phyloP scores from a whole-genome alignment of 2,797 vertebrate species.

The Amniataba percoides region DNA sequence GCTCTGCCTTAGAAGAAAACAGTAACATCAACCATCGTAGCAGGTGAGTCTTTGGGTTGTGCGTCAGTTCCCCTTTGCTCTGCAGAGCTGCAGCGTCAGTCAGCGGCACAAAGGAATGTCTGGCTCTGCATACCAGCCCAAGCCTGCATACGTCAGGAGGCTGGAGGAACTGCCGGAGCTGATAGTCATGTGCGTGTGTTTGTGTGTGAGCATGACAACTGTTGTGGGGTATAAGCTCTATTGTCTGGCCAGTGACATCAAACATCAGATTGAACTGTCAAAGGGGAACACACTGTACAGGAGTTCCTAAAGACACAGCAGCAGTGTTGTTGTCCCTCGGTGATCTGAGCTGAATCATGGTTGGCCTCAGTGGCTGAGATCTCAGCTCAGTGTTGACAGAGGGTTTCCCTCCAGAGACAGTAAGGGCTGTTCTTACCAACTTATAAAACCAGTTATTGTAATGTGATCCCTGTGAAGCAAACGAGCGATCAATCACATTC shows the following conservation, averaged over 20 bases:
- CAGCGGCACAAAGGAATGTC: constrained; percentile 62
- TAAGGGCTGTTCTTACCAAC: background rate
- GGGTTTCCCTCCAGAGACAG: background rate
- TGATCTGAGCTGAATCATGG: background rate
- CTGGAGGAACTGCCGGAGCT: constrained; percentile 22
- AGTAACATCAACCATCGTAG: constrained; percentile 36
- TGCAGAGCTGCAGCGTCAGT: constrained; percentile 24
- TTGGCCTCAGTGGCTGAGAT: background rate
- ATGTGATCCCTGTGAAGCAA: background rate
- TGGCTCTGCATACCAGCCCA: constrained; percentile 54
- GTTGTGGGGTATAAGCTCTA: background rate
- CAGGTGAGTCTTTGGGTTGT: constrained; percentile 45
- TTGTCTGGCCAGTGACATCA: constrained; percentile 13
- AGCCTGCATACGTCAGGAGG: constrained; percentile 45
- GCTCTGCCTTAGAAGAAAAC: constrained; percentile 45
- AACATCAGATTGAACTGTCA: background rate
- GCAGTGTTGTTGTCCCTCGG: background rate
- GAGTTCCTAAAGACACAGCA: background rate
- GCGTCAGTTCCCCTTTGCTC: constrained; percentile 33
- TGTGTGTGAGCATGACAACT: constrained; percentile 37
- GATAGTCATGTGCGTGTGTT: constrained; percentile 21
- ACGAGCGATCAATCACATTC: background rate
- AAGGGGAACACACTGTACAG: background rate
- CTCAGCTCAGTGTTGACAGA: background rate
- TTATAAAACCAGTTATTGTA: background rate